These are phyloP conservation scores for Megalopta genalis DNA, from an alignment of 1,140 invertebrate genomes.

Conservation along the genomic window DNA sequence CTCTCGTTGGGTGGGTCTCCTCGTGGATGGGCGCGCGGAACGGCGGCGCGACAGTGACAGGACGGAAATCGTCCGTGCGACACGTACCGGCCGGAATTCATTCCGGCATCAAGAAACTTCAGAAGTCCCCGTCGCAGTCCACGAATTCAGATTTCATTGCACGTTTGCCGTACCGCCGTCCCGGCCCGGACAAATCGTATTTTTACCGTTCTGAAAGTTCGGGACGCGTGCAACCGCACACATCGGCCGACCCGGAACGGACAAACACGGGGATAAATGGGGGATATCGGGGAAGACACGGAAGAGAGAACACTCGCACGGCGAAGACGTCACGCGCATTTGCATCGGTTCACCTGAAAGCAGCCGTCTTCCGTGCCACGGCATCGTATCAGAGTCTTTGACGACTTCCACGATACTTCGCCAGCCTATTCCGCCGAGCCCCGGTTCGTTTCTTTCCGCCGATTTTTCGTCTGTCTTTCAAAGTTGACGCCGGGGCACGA, in stretches of 20 bases:
- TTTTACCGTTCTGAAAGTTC: conserved; percentile 30
- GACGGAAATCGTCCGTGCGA: conserved; percentile 1
- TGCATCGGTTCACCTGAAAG: conserved; percentile 24
- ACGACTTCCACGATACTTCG: conserved; percentile 6
- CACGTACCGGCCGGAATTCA: conserved; percentile 12
- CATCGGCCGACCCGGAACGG: neutral
- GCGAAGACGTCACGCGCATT: conserved; percentile 24
- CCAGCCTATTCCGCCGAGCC: neutral
- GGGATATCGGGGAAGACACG: neutral
- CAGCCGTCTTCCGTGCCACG: conserved; percentile 7
- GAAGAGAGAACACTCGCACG: neutral
- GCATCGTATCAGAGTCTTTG: neutral
- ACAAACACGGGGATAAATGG: neutral
- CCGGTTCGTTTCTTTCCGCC: neutral
- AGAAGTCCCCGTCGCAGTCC: neutral
- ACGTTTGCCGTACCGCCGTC: conserved; percentile 43
- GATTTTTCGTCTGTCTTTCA: neutral
- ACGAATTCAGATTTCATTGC: conserved; percentile 45
- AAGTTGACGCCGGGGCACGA: neutral
- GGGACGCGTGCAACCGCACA: neutral
- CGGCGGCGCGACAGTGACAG: no score
- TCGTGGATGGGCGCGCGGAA: no score
- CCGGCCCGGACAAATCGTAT: conserved; percentile 47
- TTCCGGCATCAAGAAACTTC: conserved; percentile 16
- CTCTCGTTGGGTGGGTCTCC: neutral